Evolutionary conservation across 1,140 invertebrate genomes (phyloP), one percentile per base, ranked within the genome.

Genomic region (Procambarus clarkii): DNA sequence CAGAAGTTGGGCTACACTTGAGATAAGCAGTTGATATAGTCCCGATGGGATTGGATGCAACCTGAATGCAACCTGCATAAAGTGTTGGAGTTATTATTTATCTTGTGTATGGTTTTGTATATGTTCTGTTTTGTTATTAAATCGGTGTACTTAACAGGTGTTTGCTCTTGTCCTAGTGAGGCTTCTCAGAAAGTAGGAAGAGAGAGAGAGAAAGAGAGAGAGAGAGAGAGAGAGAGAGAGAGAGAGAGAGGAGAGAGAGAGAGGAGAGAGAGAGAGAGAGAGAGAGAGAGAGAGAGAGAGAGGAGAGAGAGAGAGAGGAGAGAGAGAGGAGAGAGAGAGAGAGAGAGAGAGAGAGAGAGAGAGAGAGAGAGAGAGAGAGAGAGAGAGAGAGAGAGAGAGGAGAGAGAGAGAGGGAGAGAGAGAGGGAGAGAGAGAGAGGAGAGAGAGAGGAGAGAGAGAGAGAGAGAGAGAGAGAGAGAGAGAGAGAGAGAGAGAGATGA

Each of bases 251-350:
- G 64, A 69, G 64, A 69, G 64, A 69, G 64, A 69, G 64, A 69
- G 64, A 69, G 64, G n/a, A n/a, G 64, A 69, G 64, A 69, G 64
- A 69, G 64, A 69, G 64, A 69, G 64, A 69, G 64, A 69, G 64
- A 69, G 64, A 69, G 64, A 69, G 64, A 69, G 64, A 69, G 64
- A 69, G 64, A 69, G n/a, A n/a, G n/a, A n/a, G n/a, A n/a, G n/a
- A n/a, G n/a, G 64, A 69, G 64, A 69, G 64, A 69, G 64, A 69
- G 64, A 69, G n/a, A n/a, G n/a, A 69, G 64, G n/a, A n/a, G n/a
- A n/a, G n/a, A n/a, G n/a, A n/a, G n/a, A n/a, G n/a, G 64, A n/a
- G 64, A n/a, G n/a, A n/a, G n/a, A n/a, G n/a, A n/a, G n/a, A n/a
- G n/a, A n/a, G n/a, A n/a, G n/a, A n/a, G n/a, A n/a, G 64, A 69